Percentiles rank a stretch among this genome's conserved stretches.
These are phyloP conservation scores for Ramazzottius varieornatus DNA, from an alignment of 2,888 invertebrate species.

Conservation along the genomic window DNA sequence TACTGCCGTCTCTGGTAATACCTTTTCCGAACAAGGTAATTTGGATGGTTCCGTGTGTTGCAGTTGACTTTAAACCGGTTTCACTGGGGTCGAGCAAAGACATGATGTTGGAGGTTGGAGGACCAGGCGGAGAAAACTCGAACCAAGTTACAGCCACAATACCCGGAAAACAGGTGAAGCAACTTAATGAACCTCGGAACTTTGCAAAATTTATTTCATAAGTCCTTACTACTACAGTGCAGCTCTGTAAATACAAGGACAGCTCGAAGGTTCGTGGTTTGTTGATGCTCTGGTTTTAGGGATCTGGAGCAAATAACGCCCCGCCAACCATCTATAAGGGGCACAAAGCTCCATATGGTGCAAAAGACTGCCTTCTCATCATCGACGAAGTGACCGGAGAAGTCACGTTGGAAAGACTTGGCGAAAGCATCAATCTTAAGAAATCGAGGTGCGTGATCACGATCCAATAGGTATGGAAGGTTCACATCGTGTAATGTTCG, in stretches of 20 bases:
- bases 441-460: slow-evolving; percentile 21
- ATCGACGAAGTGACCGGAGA: slow-evolving; percentile 74
- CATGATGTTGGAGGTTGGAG: neutral
- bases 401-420: slow-evolving; percentile 67
- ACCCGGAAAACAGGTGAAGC: neutral
- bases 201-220: too few relatives aligned
- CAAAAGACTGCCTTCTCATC: slow-evolving; percentile 74
- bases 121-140: neutral
- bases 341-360: slow-evolving; percentile 56
- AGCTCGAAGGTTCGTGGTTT: too few relatives aligned
- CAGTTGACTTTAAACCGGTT: neutral
- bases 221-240: too few relatives aligned
- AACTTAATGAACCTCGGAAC: too few relatives aligned
- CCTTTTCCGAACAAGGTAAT: too few relatives aligned
- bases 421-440: slow-evolving; percentile 41
- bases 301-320: slow-evolving; percentile 44
- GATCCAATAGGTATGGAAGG: too few relatives aligned
- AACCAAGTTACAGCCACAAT: neutral
- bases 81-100: neutral
- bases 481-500: too few relatives aligned
- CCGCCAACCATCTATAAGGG: slow-evolving; percentile 72
- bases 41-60: too few relatives aligned
- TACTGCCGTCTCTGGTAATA: too few relatives aligned
- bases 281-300: slow-evolving; percentile 22
- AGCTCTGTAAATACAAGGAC: too few relatives aligned